Conservation (phyloP, 2,113 vertebrate species). For the Syngnathoides biaculeatus region DNA sequence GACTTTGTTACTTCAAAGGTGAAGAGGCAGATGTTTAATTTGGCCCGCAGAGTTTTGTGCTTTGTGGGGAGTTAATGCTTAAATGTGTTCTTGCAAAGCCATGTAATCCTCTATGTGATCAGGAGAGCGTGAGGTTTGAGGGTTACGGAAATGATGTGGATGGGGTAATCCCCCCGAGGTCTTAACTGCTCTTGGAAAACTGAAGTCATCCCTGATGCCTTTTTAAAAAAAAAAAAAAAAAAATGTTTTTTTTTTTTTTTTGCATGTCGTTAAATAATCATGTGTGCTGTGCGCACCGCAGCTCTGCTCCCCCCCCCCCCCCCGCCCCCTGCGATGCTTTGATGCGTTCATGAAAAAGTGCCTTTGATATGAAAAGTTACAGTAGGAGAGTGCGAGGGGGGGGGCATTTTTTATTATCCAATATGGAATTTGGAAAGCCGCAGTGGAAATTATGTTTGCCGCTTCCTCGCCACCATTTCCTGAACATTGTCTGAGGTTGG, state of each 20-base stretch:
- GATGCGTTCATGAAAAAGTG: conserved; percentile 37
- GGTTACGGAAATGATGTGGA: conserved; percentile 61
- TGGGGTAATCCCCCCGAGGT: conserved; percentile 66
- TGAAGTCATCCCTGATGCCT: conserved; percentile 27
- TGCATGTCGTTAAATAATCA: conserved; percentile 55
- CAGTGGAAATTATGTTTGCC: background rate
- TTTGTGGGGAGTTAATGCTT: conserved; percentile 53
- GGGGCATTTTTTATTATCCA: conserved; percentile 18
- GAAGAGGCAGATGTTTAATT: conserved; percentile 44
- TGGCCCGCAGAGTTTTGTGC: conserved; percentile 42
- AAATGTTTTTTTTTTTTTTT: conserved; percentile 22
- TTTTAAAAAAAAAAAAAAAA: too few species aligned
- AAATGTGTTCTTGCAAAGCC: conserved; percentile 54
- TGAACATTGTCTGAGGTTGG: background rate
- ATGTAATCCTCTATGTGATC: conserved; percentile 67
- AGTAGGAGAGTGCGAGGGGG: conserved; percentile 2
- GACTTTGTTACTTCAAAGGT: conserved; percentile 37
- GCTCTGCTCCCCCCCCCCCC: conserved; percentile 14
- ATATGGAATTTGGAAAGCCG: conserved; percentile 17
- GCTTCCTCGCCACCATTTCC: background rate
- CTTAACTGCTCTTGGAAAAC: conserved; percentile 56
- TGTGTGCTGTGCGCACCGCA: conserved; percentile 27
- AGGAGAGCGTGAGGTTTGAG: conserved; percentile 58
- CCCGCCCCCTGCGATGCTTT: conserved; percentile 22
- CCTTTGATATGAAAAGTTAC: conserved; percentile 25